phyloP scores from a whole-genome alignment of 1,140 invertebrate species.

The Zaprionus davidi region DNA sequence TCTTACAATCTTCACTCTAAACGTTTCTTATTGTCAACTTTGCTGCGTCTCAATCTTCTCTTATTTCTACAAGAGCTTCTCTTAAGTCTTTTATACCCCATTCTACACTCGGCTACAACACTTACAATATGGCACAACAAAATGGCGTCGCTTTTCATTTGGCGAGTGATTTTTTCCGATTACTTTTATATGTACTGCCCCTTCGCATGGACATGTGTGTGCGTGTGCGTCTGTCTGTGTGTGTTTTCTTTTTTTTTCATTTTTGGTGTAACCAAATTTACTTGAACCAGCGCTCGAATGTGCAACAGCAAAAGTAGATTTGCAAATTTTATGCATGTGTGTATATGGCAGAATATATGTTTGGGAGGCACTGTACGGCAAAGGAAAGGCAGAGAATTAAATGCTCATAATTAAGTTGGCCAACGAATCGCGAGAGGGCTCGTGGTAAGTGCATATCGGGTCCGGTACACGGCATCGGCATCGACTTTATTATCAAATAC shows the following conservation, averaged over 20 bases:
- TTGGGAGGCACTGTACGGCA: not conserved
- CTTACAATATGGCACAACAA: conserved; percentile 19
- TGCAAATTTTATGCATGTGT: conserved; percentile 52
- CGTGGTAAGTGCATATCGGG: conserved; percentile 9
- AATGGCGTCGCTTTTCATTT: conserved; percentile 41
- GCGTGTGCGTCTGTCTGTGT: conserved; percentile 1
- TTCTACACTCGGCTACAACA: not conserved
- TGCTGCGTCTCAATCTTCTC: not conserved
- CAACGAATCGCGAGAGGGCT: conserved; percentile 2
- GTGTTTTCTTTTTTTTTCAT: too few relatives aligned
- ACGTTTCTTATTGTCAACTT: too few relatives aligned
- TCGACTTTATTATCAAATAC: not conserved
- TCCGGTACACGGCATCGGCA: conserved; percentile 6
- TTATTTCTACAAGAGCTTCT: not conserved
- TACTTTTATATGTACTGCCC: conserved; percentile 36
- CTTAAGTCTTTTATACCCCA: not conserved
- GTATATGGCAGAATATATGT: conserved; percentile 12
- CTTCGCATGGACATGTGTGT: not conserved
- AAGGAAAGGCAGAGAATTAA: conserved; percentile 16
- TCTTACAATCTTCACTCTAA: too few relatives aligned
- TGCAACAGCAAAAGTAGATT: conserved; percentile 51
- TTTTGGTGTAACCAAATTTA: conserved; percentile 52
- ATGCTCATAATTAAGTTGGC: conserved; percentile 35
- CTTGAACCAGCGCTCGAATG: conserved; percentile 47
- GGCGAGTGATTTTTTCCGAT: conserved; percentile 56